phyloP scores from a whole-genome alignment of 2,797 vertebrate genomes.

The Melopsittacus undulatus region DNA sequence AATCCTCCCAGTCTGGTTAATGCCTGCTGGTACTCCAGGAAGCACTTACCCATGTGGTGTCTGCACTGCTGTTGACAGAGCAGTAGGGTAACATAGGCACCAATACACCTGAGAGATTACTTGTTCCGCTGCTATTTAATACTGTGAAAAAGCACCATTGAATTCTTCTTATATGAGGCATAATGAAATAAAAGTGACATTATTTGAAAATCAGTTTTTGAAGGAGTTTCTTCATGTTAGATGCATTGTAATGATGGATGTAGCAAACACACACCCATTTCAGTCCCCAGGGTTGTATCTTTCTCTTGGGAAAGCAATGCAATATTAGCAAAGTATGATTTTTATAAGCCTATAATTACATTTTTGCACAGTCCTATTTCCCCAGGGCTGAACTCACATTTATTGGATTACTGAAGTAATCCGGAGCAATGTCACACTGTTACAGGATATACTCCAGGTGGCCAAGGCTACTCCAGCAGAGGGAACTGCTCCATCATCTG shows the following conservation, averaged over 20 bases:
- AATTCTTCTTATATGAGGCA: not conserved
- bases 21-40: not conserved
- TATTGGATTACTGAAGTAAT: constrained; percentile 5
- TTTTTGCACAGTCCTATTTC: constrained; percentile 39
- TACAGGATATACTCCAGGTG: not conserved
- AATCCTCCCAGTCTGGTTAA: not conserved
- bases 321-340: constrained; percentile 25
- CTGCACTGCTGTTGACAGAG: not conserved
- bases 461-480: not conserved
- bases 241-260: not conserved
- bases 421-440: not conserved
- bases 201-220: not conserved
- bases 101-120: not conserved
- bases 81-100: not conserved
- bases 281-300: not conserved
- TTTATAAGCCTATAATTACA: constrained; percentile 51
- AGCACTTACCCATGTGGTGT: not conserved
- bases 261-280: not conserved
- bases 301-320: constrained; percentile 14
- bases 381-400: constrained; percentile 13
- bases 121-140: not conserved
- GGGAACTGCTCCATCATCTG: not conserved
- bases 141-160: not conserved
- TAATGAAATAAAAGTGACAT: not conserved
- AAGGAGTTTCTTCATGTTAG: not conserved